Percentiles rank a stretch among this genome's conserved stretches.
These are phyloP conservation scores for Callocephalon fimbriatum DNA, from an alignment of 2,113 vertebrate species.

Conservation along the genomic window DNA sequence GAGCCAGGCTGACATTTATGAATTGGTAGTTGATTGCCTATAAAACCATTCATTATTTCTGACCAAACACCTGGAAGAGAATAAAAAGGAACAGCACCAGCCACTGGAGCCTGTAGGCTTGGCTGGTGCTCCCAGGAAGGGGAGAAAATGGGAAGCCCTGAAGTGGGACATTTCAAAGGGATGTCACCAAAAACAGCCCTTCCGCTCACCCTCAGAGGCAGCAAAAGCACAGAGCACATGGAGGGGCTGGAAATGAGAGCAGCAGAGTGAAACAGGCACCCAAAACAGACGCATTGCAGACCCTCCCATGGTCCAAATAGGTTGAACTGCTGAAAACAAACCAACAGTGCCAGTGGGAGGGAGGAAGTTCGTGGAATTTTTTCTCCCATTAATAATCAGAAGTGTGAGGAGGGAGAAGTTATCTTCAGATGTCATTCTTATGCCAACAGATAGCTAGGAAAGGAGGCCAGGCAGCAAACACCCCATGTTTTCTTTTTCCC, in stretches of 20 bases:
- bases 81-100: conserved; percentile 18
- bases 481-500: neutral
- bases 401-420: neutral
- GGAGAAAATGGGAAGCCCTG: neutral
- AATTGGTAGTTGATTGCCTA: conserved; percentile 65
- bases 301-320: neutral
- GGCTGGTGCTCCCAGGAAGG: neutral
- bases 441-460: neutral
- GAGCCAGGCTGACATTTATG: conserved; percentile 51
- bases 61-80: conserved; percentile 57
- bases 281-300: neutral
- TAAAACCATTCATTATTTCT: conserved; percentile 66
- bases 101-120: neutral
- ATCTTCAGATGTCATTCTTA: neutral
- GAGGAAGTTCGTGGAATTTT: neutral
- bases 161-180: neutral
- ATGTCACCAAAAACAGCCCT: neutral
- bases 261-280: neutral
- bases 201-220: neutral
- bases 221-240: neutral
- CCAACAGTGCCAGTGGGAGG: neutral
- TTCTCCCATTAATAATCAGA: conserved; percentile 30
- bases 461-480: conserved; percentile 16
- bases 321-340: neutral
- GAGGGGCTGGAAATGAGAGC: neutral